These are phyloP conservation scores for Drosophila kambysellisi DNA, from an alignment of 2,888 invertebrate species.

Conservation along the genomic window DNA sequence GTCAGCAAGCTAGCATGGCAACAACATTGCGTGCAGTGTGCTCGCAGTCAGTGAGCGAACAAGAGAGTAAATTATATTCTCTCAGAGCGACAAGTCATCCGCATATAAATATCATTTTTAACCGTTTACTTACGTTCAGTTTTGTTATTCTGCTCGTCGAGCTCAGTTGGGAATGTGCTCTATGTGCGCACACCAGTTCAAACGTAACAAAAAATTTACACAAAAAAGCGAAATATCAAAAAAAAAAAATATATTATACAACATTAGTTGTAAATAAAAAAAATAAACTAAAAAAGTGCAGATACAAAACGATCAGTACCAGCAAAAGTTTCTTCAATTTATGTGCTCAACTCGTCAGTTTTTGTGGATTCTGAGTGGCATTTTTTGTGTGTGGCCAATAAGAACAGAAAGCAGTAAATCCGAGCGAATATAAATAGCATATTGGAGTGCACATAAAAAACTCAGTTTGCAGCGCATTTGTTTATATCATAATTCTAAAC, in stretches of 20 bases:
- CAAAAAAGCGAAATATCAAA: slow-evolving; percentile 26
- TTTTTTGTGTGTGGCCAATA: slow-evolving; percentile 31
- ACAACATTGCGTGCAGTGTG: neutral
- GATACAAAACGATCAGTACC: slow-evolving; percentile 4
- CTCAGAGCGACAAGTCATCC: slow-evolving; percentile 28
- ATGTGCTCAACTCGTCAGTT: slow-evolving; percentile 45
- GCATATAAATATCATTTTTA: slow-evolving; percentile 56
- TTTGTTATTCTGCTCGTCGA: slow-evolving; percentile 56
- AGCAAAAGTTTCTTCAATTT: slow-evolving; percentile 9
- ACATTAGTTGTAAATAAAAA: slow-evolving; percentile 24
- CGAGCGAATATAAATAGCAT: neutral
- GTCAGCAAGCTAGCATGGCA: neutral
- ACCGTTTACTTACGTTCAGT: slow-evolving; percentile 42
- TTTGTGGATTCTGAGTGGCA: slow-evolving; percentile 45
- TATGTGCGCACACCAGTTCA: slow-evolving; percentile 28
- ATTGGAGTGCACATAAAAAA: slow-evolving; percentile 38
- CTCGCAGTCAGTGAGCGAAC: slow-evolving; percentile 14
- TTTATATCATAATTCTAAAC: slow-evolving; percentile 73
- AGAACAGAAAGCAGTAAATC: slow-evolving; percentile 2
- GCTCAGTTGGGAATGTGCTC: slow-evolving; percentile 37
- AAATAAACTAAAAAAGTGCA: slow-evolving; percentile 11
- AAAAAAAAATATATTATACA: slow-evolving; percentile 22
- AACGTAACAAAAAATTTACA: slow-evolving; percentile 24
- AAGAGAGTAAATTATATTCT: slow-evolving; percentile 16
- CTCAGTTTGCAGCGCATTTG: slow-evolving; percentile 41